Conservation (phyloP, 2,113 vertebrate genomes). For the Lepidothrix coronata region DNA sequence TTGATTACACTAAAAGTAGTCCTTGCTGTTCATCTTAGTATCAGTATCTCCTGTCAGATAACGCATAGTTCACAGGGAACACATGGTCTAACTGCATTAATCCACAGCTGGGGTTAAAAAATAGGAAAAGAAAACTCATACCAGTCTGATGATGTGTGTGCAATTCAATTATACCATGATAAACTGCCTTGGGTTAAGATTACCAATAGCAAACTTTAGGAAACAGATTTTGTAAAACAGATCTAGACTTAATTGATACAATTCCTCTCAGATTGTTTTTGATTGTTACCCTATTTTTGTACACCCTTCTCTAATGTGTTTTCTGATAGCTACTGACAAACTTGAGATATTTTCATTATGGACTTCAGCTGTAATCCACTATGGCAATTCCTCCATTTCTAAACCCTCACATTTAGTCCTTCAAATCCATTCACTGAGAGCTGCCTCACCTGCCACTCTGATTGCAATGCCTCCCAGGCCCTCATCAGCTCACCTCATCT, state of each 20-base stretch:
- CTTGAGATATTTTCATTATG: neutral
- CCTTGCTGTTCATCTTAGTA: neutral
- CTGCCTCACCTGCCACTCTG: conserved; percentile 48
- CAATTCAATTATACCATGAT: neutral
- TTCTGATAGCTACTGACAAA: conserved; percentile 11
- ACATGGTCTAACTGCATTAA: neutral
- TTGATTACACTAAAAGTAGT: conserved; percentile 25
- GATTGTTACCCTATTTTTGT: neutral
- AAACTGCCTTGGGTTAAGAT: neutral
- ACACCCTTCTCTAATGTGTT: neutral
- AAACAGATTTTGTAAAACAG: neutral
- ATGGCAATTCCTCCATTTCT: neutral
- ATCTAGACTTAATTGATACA: neutral
- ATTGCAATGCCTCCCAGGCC: conserved; percentile 45
- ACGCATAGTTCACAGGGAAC: neutral
- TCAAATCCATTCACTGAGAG: conserved; percentile 32
- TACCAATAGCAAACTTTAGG: neutral
- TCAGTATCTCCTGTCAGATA: neutral
- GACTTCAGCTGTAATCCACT: neutral
- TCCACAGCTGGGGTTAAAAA: neutral
- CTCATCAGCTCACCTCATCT: conserved; percentile 59
- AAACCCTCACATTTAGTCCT: conserved; percentile 27
- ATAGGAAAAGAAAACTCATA: neutral
- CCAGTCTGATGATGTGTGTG: neutral
- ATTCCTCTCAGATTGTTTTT: neutral